These are phyloP conservation scores for Melanotaenia nigrans DNA, from an alignment of 2,797 vertebrate species.

Conservation along the genomic window DNA sequence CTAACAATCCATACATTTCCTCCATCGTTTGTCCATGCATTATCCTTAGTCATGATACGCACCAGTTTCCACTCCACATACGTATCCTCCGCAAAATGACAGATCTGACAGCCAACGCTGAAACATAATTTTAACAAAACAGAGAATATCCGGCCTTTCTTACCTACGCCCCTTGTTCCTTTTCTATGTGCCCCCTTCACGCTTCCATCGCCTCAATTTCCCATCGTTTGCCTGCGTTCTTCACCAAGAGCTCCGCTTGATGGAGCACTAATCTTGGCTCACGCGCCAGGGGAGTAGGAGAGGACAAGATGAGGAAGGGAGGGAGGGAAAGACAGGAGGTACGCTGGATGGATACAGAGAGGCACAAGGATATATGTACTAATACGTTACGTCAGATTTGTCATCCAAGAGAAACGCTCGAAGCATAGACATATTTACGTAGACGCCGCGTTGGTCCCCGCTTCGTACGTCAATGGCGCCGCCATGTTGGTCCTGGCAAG, in stretches of 20 bases:
- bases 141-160: conserved; percentile 22
- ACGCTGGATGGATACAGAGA: conserved; percentile 40
- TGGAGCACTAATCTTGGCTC: conserved; percentile 59
- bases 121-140: not conserved
- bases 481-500: no score
- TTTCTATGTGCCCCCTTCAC: conserved; percentile 7
- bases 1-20: not conserved
- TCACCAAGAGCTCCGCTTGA: conserved; percentile 61
- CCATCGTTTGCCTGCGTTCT: conserved; percentile 37
- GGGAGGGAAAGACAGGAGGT: conserved; percentile 34
- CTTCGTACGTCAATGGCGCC: no score
- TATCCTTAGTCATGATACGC: conserved; percentile 24
- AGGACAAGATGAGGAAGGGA: conserved; percentile 12
- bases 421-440: no score
- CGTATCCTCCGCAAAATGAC: conserved; percentile 22
- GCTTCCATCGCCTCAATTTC: conserved; percentile 31
- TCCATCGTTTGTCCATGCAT: conserved; percentile 15
- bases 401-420: conserved; percentile 69
- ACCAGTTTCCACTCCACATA: conserved; percentile 4
- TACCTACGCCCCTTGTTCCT: conserved; percentile 62
- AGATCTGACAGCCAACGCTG: conserved; percentile 4
- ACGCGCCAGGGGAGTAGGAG: conserved; percentile 43
- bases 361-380: conserved; percentile 32
- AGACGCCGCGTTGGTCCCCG: no score
- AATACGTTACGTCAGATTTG: conserved; percentile 58